These are phyloP conservation scores for Cephus cinctus DNA, from an alignment of 1,140 invertebrate genomes.

Conservation along the genomic window DNA sequence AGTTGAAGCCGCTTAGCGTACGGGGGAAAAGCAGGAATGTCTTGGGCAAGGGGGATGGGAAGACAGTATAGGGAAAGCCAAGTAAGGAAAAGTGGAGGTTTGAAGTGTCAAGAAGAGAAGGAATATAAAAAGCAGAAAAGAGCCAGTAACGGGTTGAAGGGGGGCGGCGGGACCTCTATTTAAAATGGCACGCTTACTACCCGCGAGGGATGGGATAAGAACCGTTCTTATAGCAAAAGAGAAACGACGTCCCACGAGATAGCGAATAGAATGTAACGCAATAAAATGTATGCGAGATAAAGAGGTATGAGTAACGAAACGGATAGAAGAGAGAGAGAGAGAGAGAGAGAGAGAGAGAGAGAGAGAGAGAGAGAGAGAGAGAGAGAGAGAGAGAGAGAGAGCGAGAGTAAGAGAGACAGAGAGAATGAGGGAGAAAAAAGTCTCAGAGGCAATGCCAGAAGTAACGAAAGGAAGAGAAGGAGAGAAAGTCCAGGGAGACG, in stretches of 20 bases:
- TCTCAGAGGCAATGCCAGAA: too few relatives aligned
- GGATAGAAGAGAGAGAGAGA: conserved; percentile 5
- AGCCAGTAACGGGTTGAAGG: conserved; percentile 23
- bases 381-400: neutral
- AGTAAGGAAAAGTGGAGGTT: neutral
- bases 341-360: conserved; percentile 6
- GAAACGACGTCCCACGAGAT: conserved; percentile 23
- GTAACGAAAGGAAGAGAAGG: too few relatives aligned
- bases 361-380: neutral
- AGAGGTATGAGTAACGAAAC: too few relatives aligned
- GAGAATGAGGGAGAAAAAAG: too few relatives aligned
- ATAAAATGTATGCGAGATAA: conserved; percentile 18
- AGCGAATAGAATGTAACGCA: conserved; percentile 22
- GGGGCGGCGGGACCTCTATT: too few relatives aligned
- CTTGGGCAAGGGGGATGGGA: neutral
- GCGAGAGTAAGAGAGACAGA: neutral
- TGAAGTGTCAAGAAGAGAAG: neutral
- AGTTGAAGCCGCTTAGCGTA: conserved; percentile 23
- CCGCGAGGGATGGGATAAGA: conserved; percentile 3
- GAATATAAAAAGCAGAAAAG: conserved; percentile 12
- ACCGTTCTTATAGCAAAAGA: conserved; percentile 12
- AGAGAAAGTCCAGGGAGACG: neutral
- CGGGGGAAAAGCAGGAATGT: neutral
- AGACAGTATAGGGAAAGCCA: neutral
- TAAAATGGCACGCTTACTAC: conserved; percentile 20